Percentiles rank a stretch among this genome's conserved stretches.
phyloP scores from a whole-genome alignment of 2,797 vertebrate genomes.

The Poecile montanus region DNA sequence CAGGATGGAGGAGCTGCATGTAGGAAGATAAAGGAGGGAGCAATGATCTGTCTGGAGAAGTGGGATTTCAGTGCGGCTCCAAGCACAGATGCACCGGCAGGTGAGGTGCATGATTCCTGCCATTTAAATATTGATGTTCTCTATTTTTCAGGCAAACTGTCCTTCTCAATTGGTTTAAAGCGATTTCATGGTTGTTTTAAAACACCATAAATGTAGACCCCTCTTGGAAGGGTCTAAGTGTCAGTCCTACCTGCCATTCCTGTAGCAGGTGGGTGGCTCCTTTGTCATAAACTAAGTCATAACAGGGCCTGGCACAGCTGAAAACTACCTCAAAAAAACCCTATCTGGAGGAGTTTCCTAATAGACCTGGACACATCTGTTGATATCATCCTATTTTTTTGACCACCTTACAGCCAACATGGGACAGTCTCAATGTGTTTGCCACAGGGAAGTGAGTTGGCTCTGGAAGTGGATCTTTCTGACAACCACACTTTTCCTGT shows the following conservation, averaged over 20 bases:
- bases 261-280: neutral
- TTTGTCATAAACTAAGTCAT: neutral
- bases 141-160: neutral
- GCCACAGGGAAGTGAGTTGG: fast-evolving
- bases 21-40: neutral
- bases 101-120: neutral
- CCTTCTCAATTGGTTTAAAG: neutral
- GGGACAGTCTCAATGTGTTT: neutral
- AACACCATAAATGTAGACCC: neutral
- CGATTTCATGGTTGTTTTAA: neutral
- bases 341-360: neutral
- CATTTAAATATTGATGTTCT: neutral
- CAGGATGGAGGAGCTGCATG: neutral
- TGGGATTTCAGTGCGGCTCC: neutral
- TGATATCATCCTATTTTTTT: neutral
- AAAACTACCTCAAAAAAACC: neutral
- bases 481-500: neutral
- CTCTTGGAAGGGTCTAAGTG: neutral
- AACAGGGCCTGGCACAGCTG: neutral
- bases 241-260: neutral
- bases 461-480: neutral
- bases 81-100: neutral
- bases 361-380: neutral
- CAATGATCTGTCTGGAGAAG: neutral
- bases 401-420: neutral